Base-by-base conservation (phyloP, 2,888 invertebrate genomes). In the Ischnus inquisitorius region DNA sequence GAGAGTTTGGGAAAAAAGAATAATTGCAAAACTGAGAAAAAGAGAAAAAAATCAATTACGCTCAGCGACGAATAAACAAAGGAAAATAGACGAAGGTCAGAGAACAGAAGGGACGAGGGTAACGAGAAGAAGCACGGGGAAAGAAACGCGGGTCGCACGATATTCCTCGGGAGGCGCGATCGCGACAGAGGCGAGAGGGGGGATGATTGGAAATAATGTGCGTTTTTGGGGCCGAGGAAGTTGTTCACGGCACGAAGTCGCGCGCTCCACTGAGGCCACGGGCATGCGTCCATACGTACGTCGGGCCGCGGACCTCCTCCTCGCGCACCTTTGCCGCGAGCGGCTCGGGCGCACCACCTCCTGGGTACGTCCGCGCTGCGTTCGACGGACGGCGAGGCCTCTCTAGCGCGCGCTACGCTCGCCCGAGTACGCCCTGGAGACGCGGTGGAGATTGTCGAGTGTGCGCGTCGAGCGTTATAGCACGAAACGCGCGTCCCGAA, bases 251-350 rank as follows among this genome's bases (percentile, higher is more conserved):
- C 88, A 89, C 89, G 87, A 87, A 89, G 90, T 90, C 90, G 90
- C 90, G 90, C 90, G 90, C 89, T 90, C 88, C 89, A 90, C 90
- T 90, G 90, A 88, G 79, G 85, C 85, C 76, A 87, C 83, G 88
- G 79, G 88, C 89, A 89, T 89, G 89, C 89, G 89, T 88, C 87
- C 85, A 81, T 86, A 68, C 80, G 77, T 72, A 74, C 54, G 46
- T 75, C 64, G 87, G 82, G 83, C 87, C 87, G 87, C 86, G 86
- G 78, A 83, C 85, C 83, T 79, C 85, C 84, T 78, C 86, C 81
- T 78, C 82, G 83, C 87, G 82, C 87, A 86, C 85, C 87, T 85
- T 80, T 77, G 83, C 84, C 85, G 81, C 76, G 86, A 80, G 43
- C 41, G 71, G 34, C 22, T 57, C 78, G 34, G 34, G 64, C 77